Conservation (phyloP, 2,888 invertebrate species). For the Morpho achilles region DNA sequence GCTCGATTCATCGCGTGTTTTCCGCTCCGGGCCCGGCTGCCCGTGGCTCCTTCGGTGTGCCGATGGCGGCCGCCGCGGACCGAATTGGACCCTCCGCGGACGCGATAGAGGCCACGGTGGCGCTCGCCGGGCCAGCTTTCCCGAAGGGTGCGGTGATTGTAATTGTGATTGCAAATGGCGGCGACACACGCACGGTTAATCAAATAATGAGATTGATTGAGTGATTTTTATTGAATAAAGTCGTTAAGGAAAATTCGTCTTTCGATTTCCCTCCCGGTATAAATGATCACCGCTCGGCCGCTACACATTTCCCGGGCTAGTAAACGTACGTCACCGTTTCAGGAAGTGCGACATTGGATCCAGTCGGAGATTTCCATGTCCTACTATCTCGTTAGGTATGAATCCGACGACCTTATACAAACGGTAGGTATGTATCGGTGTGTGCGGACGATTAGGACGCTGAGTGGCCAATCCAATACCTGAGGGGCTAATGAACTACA, state of each 20-base stretch:
- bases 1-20: slow-evolving; percentile 55
- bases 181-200: slow-evolving; percentile 56
- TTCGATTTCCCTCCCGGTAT: neutral
- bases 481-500: too few relatives aligned
- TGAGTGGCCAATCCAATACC: too few relatives aligned
- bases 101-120: slow-evolving; percentile 29
- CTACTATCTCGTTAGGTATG: too few relatives aligned
- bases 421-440: too few relatives aligned
- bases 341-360: too few relatives aligned
- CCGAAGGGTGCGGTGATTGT: slow-evolving; percentile 48
- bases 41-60: slow-evolving; percentile 46
- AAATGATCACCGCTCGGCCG: neutral
- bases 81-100: slow-evolving; percentile 39
- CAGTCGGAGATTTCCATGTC: too few relatives aligned
- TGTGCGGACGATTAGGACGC: too few relatives aligned
- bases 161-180: slow-evolving; percentile 74
- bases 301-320: too few relatives aligned
- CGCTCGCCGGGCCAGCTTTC: slow-evolving; percentile 9
- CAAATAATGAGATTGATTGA: slow-evolving; percentile 40
- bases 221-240: slow-evolving; percentile 33
- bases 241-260: neutral
- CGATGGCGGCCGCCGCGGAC: slow-evolving; percentile 27
- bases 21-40: slow-evolving; percentile 57
- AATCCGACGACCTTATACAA: too few relatives aligned
- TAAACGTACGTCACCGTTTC: too few relatives aligned